Evolutionary conservation across 2,113 vertebrate genomes (phyloP), one percentile per base, ranked within the genome.

Genomic region (Perognathus longimembris): DNA sequence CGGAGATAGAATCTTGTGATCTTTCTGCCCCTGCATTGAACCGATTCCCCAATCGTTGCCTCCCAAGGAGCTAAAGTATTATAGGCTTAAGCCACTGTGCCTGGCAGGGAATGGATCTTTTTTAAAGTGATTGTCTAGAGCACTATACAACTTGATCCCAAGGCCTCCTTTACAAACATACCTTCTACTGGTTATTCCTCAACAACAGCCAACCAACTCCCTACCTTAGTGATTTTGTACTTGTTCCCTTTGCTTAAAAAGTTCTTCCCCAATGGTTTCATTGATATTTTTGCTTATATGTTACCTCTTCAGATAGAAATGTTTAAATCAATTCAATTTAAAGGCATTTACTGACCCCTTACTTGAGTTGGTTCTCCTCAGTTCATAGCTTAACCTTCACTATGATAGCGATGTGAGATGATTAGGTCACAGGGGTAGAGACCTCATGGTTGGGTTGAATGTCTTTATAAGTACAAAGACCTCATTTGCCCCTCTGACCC

Each of bases 211-310:
- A 63, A 73, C 18, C 14, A 36, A 36, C 57, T 64, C 75, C 22
- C 26, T 73, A 84, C 32, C n/a, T 89, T 38, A 71, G 61, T 34
- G 18, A 59, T 70, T 85, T 90, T 77, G 30, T 57, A 83, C 6
- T 90, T 76, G 2, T 75, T 82, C 45, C n/a, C n/a, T 86, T 18
- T 92, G 64, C n/a, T 86, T 76, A 38, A 63, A 88, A 88, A 71
- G 38, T 63, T 83, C 76, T 85, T 75, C 38, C 75, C 34, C 71
- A 82, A 10, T 32, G 80, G 82, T 42, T 77, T 89, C 40, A 32
- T 11, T 63, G 59, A 9, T 61, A 59, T 81, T 50, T 94, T 79
- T 92, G 66, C 28, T 92, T 76, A 88, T 86, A 75, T 77, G 76
- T 66, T n/a, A 88, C 21, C 42, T 83, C 54, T 79, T 82, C 59